Percentiles rank a stretch among this genome's conserved stretches.
phyloP scores from a whole-genome alignment of 2,797 vertebrate species.

The Diplodus sargus region DNA sequence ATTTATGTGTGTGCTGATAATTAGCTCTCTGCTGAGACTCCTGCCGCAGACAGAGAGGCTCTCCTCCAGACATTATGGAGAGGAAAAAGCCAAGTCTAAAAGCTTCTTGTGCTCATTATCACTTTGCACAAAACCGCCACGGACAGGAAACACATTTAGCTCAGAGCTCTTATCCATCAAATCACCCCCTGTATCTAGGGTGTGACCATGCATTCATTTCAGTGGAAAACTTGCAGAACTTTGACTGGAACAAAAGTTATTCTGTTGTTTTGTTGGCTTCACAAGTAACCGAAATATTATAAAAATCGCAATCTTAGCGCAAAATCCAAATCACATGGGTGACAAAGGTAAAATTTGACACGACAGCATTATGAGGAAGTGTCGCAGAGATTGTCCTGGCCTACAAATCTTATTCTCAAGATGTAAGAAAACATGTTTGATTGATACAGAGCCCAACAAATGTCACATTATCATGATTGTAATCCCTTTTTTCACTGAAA shows the following conservation, averaged over 20 bases:
- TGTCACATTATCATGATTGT: too few species aligned
- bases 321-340: too few species aligned
- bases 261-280: not conserved
- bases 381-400: too few species aligned
- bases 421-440: too few species aligned
- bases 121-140: constrained; percentile 20
- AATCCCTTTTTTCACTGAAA: too few species aligned
- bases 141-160: not conserved
- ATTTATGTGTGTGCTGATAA: constrained; percentile 5
- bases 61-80: constrained; percentile 17
- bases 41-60: constrained; percentile 31
- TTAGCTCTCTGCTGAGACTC: constrained; percentile 17
- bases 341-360: too few species aligned
- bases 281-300: too few species aligned
- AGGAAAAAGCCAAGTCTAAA: constrained; percentile 35
- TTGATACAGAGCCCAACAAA: too few species aligned
- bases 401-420: too few species aligned
- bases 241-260: not conserved
- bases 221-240: not conserved
- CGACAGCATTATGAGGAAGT: too few species aligned
- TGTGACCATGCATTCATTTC: not conserved
- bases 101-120: constrained; percentile 34
- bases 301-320: too few species aligned
- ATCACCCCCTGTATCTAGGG: not conserved
- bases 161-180: constrained; percentile 14